Conservation (phyloP, 2,888 invertebrate genomes). For the Caenorhabditis sp. region DNA sequence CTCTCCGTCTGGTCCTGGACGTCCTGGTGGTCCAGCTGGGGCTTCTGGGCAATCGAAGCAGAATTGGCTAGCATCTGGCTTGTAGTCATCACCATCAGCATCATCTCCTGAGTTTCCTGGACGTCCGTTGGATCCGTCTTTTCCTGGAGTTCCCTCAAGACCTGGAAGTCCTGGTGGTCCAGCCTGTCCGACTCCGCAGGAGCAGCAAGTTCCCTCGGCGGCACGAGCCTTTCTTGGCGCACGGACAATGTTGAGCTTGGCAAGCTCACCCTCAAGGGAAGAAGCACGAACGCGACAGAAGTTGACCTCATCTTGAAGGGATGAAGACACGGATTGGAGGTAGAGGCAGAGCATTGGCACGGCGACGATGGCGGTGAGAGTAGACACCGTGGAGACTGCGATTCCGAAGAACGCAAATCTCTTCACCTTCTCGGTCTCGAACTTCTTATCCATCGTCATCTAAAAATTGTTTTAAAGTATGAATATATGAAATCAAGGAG, state of each 20-base stretch:
- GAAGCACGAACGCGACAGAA: constrained; percentile 75
- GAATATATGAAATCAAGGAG: background rate
- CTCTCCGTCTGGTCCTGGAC: constrained; percentile 72
- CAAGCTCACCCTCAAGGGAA: constrained; percentile 72
- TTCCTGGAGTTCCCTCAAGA: constrained; percentile 70
- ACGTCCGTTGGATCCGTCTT: constrained; percentile 72
- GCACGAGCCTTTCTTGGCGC: constrained; percentile 71
- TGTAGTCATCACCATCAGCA: constrained; percentile 66
- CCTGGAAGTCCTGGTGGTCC: constrained; percentile 73
- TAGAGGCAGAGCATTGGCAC: constrained; percentile 75
- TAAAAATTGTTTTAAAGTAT: constrained; percentile 27
- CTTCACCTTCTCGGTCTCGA: constrained; percentile 68
- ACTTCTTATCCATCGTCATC: constrained; percentile 66
- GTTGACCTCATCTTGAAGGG: constrained; percentile 77
- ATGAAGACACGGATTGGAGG: constrained; percentile 77
- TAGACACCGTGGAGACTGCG: constrained; percentile 70
- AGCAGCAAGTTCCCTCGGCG: constrained; percentile 69
- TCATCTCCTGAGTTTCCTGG: constrained; percentile 71
- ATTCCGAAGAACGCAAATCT: constrained; percentile 72
- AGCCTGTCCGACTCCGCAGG: constrained; percentile 71
- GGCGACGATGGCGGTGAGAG: constrained; percentile 72
- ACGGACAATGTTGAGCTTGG: constrained; percentile 66
- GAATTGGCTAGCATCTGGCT: constrained; percentile 68
- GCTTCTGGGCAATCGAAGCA: constrained; percentile 75
- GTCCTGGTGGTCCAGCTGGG: constrained; percentile 75